phyloP scores from a whole-genome alignment of 2,888 invertebrate genomes.

The Harpalus rufipes region DNA sequence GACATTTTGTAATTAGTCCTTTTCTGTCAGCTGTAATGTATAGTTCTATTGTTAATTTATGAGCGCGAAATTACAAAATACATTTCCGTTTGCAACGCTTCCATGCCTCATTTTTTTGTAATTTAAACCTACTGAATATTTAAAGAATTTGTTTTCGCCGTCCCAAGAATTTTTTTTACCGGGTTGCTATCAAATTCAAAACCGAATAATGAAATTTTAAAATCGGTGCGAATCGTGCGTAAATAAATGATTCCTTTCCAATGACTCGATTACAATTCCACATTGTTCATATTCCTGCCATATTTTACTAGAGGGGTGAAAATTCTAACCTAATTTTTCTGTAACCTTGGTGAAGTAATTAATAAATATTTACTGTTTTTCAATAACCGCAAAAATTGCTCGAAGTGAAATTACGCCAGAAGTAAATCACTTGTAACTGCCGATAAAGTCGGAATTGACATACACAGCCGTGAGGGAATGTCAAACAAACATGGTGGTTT shows the following conservation, averaged over 20 bases:
- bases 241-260: conserved; percentile 40
- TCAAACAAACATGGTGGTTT: conserved; percentile 51
- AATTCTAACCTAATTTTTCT: neutral
- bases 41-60: conserved; percentile 4
- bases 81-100: neutral
- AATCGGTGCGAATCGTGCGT: conserved; percentile 6
- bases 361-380: conserved; percentile 45
- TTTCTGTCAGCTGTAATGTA: neutral
- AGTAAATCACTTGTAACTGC: conserved; percentile 52
- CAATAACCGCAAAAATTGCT: conserved; percentile 36
- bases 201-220: conserved; percentile 20
- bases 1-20: neutral
- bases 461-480: conserved; percentile 51
- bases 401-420: conserved; percentile 7
- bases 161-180: neutral
- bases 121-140: conserved; percentile 20
- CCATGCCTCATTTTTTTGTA: conserved; percentile 11
- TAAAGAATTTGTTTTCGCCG: conserved; percentile 20
- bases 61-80: neutral
- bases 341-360: conserved; percentile 39
- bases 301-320: conserved; percentile 1
- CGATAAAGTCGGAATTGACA: conserved; percentile 55
- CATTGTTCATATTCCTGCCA: conserved; percentile 46
- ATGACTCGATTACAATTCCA: conserved; percentile 19
- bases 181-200: conserved; percentile 17